Conservation (phyloP, 2,888 invertebrate species). For the Branchellion lobata region DNA sequence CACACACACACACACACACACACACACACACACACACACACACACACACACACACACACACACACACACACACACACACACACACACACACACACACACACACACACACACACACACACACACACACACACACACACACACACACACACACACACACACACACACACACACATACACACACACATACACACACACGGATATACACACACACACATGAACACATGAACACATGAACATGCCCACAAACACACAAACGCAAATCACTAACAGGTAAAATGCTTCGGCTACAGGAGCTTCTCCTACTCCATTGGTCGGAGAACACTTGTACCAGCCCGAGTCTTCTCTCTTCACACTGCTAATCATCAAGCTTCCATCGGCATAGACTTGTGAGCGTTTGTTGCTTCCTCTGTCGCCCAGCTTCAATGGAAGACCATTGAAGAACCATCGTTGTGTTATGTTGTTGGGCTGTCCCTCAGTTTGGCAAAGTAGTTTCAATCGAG, state of each 20-base stretch:
- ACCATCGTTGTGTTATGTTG: constrained; percentile 69
- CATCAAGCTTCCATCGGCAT: constrained; percentile 83
- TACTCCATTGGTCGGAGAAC: constrained; percentile 93
- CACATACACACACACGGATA: no score
- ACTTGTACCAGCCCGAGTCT: constrained; percentile 91
- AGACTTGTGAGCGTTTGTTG: constrained; percentile 91
- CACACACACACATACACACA: no score
- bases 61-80: no score
- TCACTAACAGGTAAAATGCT: constrained; percentile 75
- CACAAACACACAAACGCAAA: not conserved
- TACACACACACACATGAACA: no score
- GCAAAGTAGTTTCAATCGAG: constrained; percentile 89
- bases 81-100: no score
- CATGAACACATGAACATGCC: no score
- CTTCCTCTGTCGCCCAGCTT: not conserved
- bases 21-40: no score
- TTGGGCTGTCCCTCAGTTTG: constrained; percentile 89
- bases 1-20: no score
- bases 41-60: no score
- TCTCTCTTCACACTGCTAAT: constrained; percentile 90
- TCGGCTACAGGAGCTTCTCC: constrained; percentile 91
- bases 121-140: no score
- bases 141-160: no score
- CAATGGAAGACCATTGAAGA: constrained; percentile 6
- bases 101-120: no score